A percentile compares a stretch with the other conserved stretches of the same genome.
phyloP scores from a whole-genome alignment of 1,140 invertebrate genomes.

The Mylabris phalerata region DNA sequence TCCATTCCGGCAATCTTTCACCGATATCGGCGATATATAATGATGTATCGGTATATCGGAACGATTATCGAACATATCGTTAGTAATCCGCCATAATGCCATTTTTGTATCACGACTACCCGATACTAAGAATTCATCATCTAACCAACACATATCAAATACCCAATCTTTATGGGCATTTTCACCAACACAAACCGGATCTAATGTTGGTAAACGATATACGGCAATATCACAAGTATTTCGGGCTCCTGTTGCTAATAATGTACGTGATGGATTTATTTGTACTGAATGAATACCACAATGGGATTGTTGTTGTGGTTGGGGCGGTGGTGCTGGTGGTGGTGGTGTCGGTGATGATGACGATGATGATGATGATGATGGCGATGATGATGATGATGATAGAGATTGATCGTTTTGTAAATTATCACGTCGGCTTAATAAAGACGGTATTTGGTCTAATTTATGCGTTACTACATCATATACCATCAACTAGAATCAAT shows the following conservation, averaged over 20 bases:
- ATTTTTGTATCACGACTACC: conserved; percentile 86
- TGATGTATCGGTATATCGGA: conserved; percentile 49
- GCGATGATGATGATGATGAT: no score
- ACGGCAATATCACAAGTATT: conserved; percentile 91
- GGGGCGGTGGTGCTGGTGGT: conserved; percentile 23
- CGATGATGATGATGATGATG: no score
- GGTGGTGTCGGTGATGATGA: no score
- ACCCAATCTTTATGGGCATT: conserved; percentile 86
- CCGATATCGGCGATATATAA: conserved; percentile 59
- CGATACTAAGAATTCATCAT: conserved; percentile 91
- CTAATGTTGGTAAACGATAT: conserved; percentile 85
- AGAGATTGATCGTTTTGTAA: conserved; percentile 31
- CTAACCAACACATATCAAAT: conserved; percentile 93
- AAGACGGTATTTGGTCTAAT: conserved; percentile 78
- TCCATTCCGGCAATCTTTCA: conserved; percentile 66
- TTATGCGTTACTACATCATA: conserved; percentile 72
- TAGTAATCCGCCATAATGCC: conserved; percentile 67
- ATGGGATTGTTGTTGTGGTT: conserved; percentile 50
- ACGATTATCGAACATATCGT: conserved; percentile 41
- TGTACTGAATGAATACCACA: conserved; percentile 90
- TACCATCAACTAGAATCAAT: conserved; percentile 62
- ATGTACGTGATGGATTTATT: conserved; percentile 85
- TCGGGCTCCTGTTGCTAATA: conserved; percentile 86
- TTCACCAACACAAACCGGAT: conserved; percentile 93
- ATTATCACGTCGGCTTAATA: conserved; percentile 57